Percentiles rank a stretch among this genome's conserved stretches.
Conservation (phyloP, 1,140 invertebrate genomes). For the Neotoxoptera formosana region DNA sequence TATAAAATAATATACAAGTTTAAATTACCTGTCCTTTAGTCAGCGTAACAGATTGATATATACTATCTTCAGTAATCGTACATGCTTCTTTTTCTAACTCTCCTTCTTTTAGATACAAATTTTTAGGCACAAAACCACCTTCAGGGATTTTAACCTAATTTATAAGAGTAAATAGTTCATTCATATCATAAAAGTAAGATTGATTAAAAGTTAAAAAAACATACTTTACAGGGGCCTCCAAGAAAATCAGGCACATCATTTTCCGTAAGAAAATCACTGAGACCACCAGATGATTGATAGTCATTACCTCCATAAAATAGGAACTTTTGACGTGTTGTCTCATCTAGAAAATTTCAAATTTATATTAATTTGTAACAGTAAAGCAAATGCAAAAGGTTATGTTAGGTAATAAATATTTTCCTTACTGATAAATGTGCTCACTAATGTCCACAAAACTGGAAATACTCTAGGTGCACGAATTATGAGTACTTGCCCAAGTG, state of each 20-base stretch:
- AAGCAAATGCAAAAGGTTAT: neutral
- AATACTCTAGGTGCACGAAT: slow-evolving; percentile 91
- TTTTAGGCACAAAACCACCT: slow-evolving; percentile 89
- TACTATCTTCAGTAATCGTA: slow-evolving; percentile 73
- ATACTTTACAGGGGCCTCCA: slow-evolving; percentile 86
- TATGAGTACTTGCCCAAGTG: slow-evolving; percentile 87
- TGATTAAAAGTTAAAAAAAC: slow-evolving; percentile 20
- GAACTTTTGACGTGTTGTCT: slow-evolving; percentile 94
- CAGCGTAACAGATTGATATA: slow-evolving; percentile 76
- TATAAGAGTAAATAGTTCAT: neutral
- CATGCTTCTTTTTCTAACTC: slow-evolving; percentile 70
- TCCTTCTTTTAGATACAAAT: slow-evolving; percentile 80
- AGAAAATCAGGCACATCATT: slow-evolving; percentile 92
- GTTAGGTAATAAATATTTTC: neutral
- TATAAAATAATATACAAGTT: neutral
- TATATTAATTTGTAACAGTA: neutral
- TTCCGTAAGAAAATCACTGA: slow-evolving; percentile 85
- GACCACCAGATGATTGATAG: slow-evolving; percentile 77
- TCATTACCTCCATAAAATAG: slow-evolving; percentile 91
- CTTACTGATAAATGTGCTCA: slow-evolving; percentile 92
- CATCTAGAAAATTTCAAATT: slow-evolving; percentile 71
- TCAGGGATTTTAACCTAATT: slow-evolving; percentile 82
- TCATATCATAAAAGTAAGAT: neutral
- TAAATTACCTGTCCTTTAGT: slow-evolving; percentile 69
- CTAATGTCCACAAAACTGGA: slow-evolving; percentile 95